These are phyloP conservation scores for Argyra leucocephala DNA, from an alignment of 2,888 invertebrate species.

Conservation along the genomic window DNA sequence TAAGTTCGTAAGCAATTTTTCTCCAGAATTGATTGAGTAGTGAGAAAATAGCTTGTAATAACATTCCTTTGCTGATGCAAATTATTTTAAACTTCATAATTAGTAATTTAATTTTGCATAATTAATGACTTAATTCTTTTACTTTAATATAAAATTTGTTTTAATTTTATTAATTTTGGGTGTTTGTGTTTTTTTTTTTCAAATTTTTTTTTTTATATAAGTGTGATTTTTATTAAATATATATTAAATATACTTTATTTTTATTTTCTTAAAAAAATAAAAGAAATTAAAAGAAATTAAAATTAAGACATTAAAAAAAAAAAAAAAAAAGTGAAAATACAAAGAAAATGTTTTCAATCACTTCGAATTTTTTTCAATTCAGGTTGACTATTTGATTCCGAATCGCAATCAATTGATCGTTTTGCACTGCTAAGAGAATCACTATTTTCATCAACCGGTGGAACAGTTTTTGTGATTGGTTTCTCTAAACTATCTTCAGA, in stretches of 20 bases:
- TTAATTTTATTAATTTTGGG: not conserved
- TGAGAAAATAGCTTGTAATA: too few relatives aligned
- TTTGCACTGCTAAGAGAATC: slow-evolving; percentile 29
- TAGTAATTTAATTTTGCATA: too few relatives aligned
- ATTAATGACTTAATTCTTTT: too few relatives aligned
- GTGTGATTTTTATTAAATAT: not conserved
- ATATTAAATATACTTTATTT: slow-evolving; percentile 3
- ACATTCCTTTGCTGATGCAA: too few relatives aligned
- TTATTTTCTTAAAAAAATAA: not conserved
- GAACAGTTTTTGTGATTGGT: slow-evolving; percentile 49
- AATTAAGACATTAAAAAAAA: not conserved
- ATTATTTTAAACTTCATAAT: too few relatives aligned
- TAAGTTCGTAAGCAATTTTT: too few relatives aligned
- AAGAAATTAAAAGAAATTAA: not conserved
- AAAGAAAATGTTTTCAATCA: slow-evolving; percentile 31
- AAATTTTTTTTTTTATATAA: not conserved
- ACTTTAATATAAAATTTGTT: not conserved
- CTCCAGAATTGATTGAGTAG: too few relatives aligned
- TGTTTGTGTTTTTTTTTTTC: not conserved
- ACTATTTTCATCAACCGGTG: slow-evolving; percentile 31
- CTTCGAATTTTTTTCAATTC: slow-evolving; percentile 41
- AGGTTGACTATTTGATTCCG: slow-evolving; percentile 35
- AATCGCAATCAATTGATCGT: slow-evolving; percentile 29
- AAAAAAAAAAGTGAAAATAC: slow-evolving; percentile 7
- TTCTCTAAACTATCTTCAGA: slow-evolving; percentile 65